A percentile compares a stretch with the other conserved stretches of the same genome.
Conservation (phyloP, 2,888 invertebrate species). For the Ophion ellenae region DNA sequence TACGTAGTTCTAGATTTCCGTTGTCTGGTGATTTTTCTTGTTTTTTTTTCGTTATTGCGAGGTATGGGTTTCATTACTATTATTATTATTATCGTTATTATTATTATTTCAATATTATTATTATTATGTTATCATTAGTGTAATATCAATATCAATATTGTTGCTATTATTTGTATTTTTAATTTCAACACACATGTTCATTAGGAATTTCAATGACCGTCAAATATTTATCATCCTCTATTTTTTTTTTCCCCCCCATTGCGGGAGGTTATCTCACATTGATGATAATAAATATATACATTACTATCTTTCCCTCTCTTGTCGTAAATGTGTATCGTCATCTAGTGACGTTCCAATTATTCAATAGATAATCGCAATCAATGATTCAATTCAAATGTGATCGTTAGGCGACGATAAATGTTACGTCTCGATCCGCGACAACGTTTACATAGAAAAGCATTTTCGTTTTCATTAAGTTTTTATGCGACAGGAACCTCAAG, state of each 20-base stretch:
- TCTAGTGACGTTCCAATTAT: conserved; percentile 75
- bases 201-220: conserved; percentile 65
- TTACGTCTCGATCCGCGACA: conserved; percentile 73
- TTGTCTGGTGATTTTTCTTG: not conserved
- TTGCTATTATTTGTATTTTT: conserved; percentile 15
- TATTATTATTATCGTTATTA: conserved; percentile 27
- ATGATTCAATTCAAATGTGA: conserved; percentile 75
- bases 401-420: conserved; percentile 78
- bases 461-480: conserved; percentile 62
- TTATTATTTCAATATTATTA: conserved; percentile 26
- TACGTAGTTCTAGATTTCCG: not conserved
- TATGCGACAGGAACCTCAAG: conserved; percentile 81
- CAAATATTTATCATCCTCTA: conserved; percentile 34
- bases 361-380: conserved; percentile 72
- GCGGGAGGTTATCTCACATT: not conserved
- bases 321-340: not conserved
- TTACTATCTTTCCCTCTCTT: not conserved
- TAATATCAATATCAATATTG: conserved; percentile 11
- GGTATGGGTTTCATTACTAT: conserved; percentile 54
- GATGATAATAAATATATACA: conserved; percentile 10
- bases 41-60: conserved; percentile 52
- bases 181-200: conserved; percentile 55
- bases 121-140: conserved; percentile 33
- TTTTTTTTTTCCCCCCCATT: not conserved
- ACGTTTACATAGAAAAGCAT: conserved; percentile 81